phyloP scores from a whole-genome alignment of 1,140 invertebrate species.

The Neocloeon triangulifer region DNA sequence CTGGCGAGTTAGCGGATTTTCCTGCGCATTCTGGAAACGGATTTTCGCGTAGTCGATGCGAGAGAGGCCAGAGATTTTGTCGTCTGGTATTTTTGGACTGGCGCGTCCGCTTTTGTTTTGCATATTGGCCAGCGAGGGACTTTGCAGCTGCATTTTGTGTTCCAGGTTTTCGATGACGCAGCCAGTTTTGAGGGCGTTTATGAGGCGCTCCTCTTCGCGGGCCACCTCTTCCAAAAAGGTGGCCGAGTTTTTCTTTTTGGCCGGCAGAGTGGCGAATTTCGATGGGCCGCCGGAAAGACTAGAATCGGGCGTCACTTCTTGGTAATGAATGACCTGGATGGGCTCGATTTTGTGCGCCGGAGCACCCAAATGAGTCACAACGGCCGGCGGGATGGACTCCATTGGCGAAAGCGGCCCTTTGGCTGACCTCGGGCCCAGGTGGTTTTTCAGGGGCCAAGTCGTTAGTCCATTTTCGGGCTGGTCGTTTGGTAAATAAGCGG shows the following conservation, averaged over 20 bases:
- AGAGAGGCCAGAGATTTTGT: slow-evolving; percentile 18
- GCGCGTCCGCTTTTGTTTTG: slow-evolving; percentile 7
- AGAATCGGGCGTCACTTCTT: slow-evolving; percentile 18
- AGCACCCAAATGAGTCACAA: slow-evolving; percentile 8
- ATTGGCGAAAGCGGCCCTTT: slow-evolving; percentile 2
- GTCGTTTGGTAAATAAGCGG: too few species aligned
- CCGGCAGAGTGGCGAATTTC: slow-evolving; percentile 8
- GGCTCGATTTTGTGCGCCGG: slow-evolving; percentile 11
- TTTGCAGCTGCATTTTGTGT: slow-evolving; percentile 6
- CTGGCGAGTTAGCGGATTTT: slow-evolving; percentile 12
- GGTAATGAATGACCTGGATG: slow-evolving; percentile 12
- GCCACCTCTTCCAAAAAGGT: slow-evolving; percentile 18
- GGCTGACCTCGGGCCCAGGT: slow-evolving; percentile 14
- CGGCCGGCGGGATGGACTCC: slow-evolving; percentile 6
- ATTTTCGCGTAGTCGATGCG: slow-evolving; percentile 39
- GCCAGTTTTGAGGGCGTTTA: slow-evolving; percentile 53
- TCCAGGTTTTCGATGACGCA: slow-evolving; percentile 23
- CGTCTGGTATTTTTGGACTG: neutral
- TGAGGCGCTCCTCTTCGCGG: slow-evolving; percentile 51
- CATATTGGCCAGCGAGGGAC: neutral
- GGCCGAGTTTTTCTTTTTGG: slow-evolving; percentile 8
- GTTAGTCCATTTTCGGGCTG: slow-evolving; percentile 26
- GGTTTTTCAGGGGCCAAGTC: slow-evolving; percentile 41
- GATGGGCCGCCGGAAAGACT: neutral
- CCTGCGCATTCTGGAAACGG: slow-evolving; percentile 21